Conservation (phyloP, 2,888 invertebrate species). For the Perithous albicinctus region DNA sequence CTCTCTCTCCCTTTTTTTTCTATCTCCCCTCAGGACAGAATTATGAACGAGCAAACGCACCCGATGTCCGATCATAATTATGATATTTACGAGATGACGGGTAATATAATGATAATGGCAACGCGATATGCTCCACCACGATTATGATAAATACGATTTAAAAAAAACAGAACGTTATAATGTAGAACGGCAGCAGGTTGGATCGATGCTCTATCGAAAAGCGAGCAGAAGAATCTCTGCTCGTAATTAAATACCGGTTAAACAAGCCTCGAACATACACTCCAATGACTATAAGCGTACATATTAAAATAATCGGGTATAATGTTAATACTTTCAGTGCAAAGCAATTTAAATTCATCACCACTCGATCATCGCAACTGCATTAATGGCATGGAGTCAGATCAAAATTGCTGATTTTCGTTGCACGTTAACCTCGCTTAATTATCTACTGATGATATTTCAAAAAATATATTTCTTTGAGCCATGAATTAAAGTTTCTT, state of each 20-base stretch:
- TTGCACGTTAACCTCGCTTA: too few species aligned
- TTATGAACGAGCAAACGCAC: slow-evolving; percentile 75
- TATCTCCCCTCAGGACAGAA: slow-evolving; percentile 57
- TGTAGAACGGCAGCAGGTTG: slow-evolving; percentile 12
- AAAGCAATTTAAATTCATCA: slow-evolving; percentile 35
- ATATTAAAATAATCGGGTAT: slow-evolving; percentile 33
- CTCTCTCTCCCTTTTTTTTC: slow-evolving; percentile 30
- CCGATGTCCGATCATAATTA: slow-evolving; percentile 63
- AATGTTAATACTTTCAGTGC: background rate
- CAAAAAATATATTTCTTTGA: too few species aligned
- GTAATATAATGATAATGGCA: slow-evolving; percentile 52
- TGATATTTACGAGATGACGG: slow-evolving; percentile 67
- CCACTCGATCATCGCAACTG: slow-evolving; percentile 19
- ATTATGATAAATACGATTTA: slow-evolving; percentile 47
- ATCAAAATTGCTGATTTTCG: too few species aligned
- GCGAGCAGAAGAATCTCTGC: slow-evolving; percentile 9
- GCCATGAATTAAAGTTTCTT: too few species aligned
- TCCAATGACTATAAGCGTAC: background rate
- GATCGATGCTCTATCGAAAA: slow-evolving; percentile 38
- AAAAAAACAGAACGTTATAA: slow-evolving; percentile 16
- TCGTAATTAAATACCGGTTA: slow-evolving; percentile 61
- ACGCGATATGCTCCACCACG: slow-evolving; percentile 36
- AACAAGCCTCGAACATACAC: slow-evolving; percentile 47
- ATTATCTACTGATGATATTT: too few species aligned
- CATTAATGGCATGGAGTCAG: too few species aligned